These are phyloP conservation scores for Philaenus spumarius DNA, from an alignment of 1,140 invertebrate species.

Conservation along the genomic window DNA sequence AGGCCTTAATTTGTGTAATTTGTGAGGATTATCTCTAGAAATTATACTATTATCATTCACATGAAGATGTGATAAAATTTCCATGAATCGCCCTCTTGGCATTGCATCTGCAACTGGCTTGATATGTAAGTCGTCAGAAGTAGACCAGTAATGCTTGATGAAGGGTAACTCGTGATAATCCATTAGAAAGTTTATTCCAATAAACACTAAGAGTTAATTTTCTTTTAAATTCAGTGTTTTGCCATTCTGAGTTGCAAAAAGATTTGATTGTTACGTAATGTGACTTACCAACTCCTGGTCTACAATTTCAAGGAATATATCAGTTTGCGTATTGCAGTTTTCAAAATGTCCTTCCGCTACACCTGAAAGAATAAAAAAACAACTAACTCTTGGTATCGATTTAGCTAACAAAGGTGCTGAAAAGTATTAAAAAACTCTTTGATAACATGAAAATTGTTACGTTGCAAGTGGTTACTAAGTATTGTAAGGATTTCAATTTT, in stretches of 20 bases:
- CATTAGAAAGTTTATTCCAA: no score
- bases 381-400: no score
- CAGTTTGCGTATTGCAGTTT: not conserved
- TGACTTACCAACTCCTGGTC: not conserved
- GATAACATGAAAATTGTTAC: not conserved
- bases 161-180: no score
- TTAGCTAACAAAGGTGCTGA: no score
- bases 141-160: no score
- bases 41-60: conserved; percentile 5
- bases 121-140: conserved; percentile 7
- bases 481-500: not conserved
- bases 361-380: conserved; percentile 1
- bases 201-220: no score
- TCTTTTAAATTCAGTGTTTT: conserved; percentile 4
- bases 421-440: not conserved
- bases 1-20: conserved; percentile 7
- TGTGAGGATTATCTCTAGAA: not conserved
- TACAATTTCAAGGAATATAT: not conserved
- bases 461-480: not conserved
- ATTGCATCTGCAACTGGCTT: conserved; percentile 13
- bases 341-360: not conserved
- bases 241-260: not conserved
- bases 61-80: conserved; percentile 15
- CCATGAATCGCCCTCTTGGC: conserved; percentile 7
- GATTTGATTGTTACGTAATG: not conserved